phyloP scores from a whole-genome alignment of 1,140 invertebrate species.

The Globodera ellingtonae region DNA sequence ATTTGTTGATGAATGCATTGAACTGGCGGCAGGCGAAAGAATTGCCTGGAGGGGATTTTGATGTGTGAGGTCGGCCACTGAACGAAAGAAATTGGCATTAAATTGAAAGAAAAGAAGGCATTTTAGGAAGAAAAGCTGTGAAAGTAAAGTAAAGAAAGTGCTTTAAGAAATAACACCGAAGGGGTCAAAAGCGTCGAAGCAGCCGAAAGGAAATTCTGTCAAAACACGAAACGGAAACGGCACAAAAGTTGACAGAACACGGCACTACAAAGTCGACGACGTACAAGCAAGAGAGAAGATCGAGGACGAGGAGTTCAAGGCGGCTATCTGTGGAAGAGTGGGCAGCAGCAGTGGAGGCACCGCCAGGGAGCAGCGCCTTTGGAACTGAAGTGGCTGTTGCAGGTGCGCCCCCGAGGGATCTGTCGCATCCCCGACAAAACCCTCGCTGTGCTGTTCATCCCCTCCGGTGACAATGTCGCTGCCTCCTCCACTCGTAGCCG shows the following conservation, averaged over 20 bases:
- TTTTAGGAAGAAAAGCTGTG: background rate
- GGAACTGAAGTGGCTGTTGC: background rate
- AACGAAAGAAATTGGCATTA: background rate
- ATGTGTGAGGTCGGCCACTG: background rate
- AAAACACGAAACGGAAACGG: background rate
- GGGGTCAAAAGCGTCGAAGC: background rate
- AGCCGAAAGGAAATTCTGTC: background rate
- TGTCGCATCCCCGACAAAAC: background rate
- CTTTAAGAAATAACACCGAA: background rate
- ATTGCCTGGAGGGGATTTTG: background rate
- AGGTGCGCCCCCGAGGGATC: background rate
- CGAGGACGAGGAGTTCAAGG: background rate
- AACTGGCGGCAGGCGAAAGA: background rate
- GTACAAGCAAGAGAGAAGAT: slow-evolving; percentile 22
- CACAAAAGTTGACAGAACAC: background rate
- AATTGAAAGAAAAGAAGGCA: background rate
- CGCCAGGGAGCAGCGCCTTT: slow-evolving; percentile 10
- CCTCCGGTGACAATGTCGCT: background rate
- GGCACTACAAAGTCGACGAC: background rate
- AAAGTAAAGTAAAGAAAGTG: slow-evolving; percentile 6
- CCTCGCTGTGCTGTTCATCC: background rate
- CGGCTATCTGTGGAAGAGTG: slow-evolving; percentile 6
- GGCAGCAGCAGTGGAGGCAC: slow-evolving; percentile 21
- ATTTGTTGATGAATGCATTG: slow-evolving; percentile 2
- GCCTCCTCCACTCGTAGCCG: slow-evolving; percentile 7